A percentile compares a stretch with the other conserved stretches of the same genome.
phyloP scores from a whole-genome alignment of 2,113 vertebrate species.

The Pyrgilauda ruficollis region DNA sequence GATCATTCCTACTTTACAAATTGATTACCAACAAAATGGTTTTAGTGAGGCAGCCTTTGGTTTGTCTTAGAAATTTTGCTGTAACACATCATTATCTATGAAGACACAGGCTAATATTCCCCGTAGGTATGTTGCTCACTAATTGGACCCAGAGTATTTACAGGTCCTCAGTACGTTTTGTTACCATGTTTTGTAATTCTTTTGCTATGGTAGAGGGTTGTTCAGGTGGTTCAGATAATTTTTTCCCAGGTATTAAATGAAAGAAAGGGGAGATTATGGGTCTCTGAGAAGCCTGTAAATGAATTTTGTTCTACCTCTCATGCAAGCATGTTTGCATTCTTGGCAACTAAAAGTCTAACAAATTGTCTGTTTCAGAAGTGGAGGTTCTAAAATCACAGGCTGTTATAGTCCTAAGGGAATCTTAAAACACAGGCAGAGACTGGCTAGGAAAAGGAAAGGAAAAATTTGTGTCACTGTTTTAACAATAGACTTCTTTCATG shows the following conservation, averaged over 20 bases:
- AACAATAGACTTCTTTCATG: conserved; percentile 61
- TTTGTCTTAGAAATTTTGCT: background rate
- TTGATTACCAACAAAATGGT: background rate
- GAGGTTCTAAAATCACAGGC: background rate
- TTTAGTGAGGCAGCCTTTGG: background rate
- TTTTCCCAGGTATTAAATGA: background rate
- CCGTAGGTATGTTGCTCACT: background rate
- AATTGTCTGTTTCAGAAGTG: background rate
- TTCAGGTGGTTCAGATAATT: background rate
- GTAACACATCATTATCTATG: background rate
- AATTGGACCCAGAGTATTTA: background rate
- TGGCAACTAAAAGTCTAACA: conserved; percentile 2
- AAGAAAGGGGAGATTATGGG: background rate
- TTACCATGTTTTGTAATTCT: background rate
- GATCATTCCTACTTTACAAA: background rate
- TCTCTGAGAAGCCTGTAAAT: background rate
- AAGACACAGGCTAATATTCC: background rate
- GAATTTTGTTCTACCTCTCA: background rate
- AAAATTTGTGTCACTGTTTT: conserved; percentile 47
- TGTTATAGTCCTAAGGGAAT: conserved; percentile 19
- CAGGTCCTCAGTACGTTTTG: background rate
- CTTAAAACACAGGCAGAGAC: conserved; percentile 32
- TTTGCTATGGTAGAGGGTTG: background rate
- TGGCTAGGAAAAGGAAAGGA: conserved; percentile 15
- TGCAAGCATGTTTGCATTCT: background rate